A percentile compares a stretch with the other conserved stretches of the same genome.
Conservation (phyloP, 2,888 invertebrate genomes). For the Andrena minutula region DNA sequence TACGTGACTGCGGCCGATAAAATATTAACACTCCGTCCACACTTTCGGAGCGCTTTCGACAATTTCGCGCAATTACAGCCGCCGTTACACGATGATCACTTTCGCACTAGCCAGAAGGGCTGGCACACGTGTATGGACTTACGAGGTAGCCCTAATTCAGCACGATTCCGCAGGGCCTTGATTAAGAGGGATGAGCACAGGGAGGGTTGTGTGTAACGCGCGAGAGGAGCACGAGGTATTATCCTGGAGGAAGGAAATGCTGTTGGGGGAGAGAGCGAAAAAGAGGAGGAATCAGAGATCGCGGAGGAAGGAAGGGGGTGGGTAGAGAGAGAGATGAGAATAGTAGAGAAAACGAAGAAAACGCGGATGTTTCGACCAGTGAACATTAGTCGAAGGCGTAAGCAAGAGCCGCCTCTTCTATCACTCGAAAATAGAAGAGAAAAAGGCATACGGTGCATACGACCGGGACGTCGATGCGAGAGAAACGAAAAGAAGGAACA, state of each 20-base stretch:
- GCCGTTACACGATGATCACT: conserved; percentile 30
- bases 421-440: conserved; percentile 47
- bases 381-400: conserved; percentile 64
- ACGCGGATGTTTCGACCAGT: conserved; percentile 52
- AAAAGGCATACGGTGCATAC: conserved; percentile 54
- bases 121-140: conserved; percentile 11
- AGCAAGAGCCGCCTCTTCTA: conserved; percentile 55
- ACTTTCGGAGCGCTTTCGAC: neutral
- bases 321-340: conserved; percentile 31
- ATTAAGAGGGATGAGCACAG: conserved; percentile 13
- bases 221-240: conserved; percentile 13
- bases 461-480: conserved; percentile 55
- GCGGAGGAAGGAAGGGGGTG: conserved; percentile 17
- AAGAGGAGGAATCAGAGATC: conserved; percentile 26
- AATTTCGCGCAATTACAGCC: conserved; percentile 36
- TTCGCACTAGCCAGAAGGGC: conserved; percentile 16
- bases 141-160: conserved; percentile 40
- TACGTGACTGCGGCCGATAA: no score
- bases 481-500: conserved; percentile 53
- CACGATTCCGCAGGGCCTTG: conserved; percentile 33
- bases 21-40: conserved; percentile 4
- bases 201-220: conserved; percentile 17
- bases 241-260: neutral
- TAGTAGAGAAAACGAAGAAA: conserved; percentile 49
- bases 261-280: neutral